phyloP scores from a whole-genome alignment of 2,797 vertebrate species.

The Salarias fasciatus region DNA sequence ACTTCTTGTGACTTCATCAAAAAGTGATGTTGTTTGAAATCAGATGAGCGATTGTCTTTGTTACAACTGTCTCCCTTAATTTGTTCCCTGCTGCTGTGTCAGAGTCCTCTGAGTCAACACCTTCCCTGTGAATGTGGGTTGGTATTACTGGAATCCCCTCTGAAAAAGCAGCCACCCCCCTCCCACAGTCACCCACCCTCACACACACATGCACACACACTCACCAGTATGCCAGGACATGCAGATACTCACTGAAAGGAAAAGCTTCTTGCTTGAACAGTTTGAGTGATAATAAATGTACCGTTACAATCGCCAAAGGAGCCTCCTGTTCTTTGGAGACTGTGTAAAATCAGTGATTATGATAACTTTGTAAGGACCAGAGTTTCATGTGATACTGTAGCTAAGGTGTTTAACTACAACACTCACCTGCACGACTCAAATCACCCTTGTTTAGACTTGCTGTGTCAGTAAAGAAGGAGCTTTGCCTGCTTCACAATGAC shows the following conservation, averaged over 20 bases:
- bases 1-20: too few relatives aligned
- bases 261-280: slow-evolving; percentile 3
- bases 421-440: slow-evolving; percentile 4
- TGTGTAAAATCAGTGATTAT: slow-evolving; percentile 15
- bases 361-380: too few relatives aligned
- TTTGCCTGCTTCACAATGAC: slow-evolving; percentile 15
- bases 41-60: not conserved
- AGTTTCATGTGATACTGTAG: too few relatives aligned
- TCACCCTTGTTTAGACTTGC: slow-evolving; percentile 70
- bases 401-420: too few relatives aligned
- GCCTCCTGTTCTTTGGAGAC: not conserved
- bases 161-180: too few relatives aligned
- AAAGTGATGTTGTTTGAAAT: not conserved
- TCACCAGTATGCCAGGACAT: not conserved
- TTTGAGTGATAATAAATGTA: not conserved
- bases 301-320: slow-evolving; percentile 7
- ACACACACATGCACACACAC: too few relatives aligned
- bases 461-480: slow-evolving; percentile 7
- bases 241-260: slow-evolving; percentile 1
- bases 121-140: not conserved
- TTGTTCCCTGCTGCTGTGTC: not conserved
- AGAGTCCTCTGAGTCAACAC: not conserved
- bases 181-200: too few relatives aligned
- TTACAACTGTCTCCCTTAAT: too few relatives aligned
- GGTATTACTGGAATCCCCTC: not conserved